These are phyloP conservation scores for Enteromius radiatus DNA, from an alignment of 2,797 vertebrate genomes.

Conservation along the genomic window DNA sequence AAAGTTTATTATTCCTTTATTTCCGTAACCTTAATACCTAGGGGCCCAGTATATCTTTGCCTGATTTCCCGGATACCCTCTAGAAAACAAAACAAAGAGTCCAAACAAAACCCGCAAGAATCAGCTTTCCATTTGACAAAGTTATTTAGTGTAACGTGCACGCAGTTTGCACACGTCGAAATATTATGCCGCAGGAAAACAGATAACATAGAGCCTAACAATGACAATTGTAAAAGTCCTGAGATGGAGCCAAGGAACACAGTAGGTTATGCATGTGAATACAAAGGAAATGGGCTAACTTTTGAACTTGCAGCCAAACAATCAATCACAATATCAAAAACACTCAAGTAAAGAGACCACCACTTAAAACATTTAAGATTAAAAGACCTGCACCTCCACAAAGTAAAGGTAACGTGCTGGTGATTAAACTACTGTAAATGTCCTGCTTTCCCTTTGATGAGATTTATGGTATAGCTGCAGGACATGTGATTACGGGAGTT, in stretches of 20 bases:
- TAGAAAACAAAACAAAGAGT: conserved; percentile 1
- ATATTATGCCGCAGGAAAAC: conserved; percentile 37
- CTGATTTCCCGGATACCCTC: conserved; percentile 1
- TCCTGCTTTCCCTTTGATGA: conserved; percentile 34
- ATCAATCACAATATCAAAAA: conserved; percentile 28
- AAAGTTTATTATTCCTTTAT: conserved; percentile 4
- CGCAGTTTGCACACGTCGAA: background rate
- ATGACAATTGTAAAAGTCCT: conserved; percentile 19
- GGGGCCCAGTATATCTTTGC: background rate
- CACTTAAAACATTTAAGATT: conserved; percentile 16
- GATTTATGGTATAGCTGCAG: conserved; percentile 19
- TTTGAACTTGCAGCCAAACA: conserved; percentile 15
- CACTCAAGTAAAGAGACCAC: conserved; percentile 10
- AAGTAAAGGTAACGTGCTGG: conserved; percentile 1
- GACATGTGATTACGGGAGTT: conserved; percentile 21
- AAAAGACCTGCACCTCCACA: conserved; percentile 10
- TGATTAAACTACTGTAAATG: conserved; percentile 27
- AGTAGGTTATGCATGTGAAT: conserved; percentile 1
- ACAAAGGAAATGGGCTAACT: conserved; percentile 44
- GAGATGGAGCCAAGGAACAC: conserved; percentile 47
- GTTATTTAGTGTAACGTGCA: background rate
- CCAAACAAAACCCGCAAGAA: background rate
- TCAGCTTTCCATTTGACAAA: background rate
- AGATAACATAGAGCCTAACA: conserved; percentile 37
- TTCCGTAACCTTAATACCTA: background rate